Evolutionary conservation across 1,140 invertebrate genomes (phyloP).

Genomic region (Pemphigus obesinymphae): DNA sequence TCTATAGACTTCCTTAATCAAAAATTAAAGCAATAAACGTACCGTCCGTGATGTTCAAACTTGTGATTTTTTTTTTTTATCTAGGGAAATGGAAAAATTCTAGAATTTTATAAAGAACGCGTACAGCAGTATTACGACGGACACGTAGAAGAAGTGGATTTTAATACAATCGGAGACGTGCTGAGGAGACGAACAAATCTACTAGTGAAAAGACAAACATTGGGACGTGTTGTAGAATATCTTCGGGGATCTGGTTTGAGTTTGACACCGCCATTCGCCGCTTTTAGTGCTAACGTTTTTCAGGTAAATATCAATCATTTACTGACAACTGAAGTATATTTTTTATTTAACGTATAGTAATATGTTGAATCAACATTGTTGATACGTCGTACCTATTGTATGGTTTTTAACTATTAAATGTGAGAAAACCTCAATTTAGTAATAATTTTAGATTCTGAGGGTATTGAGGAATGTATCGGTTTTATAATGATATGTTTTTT

Average conservation of each 20-base stretch:
- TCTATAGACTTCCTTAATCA: no score
- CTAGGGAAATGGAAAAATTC: slow-evolving; percentile 64
- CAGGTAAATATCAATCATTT: slow-evolving; percentile 59
- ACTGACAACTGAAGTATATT: no score
- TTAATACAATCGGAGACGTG: slow-evolving; percentile 70
- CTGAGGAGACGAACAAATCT: slow-evolving; percentile 71
- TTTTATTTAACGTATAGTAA: no score
- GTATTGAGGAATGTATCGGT: no score
- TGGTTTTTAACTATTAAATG: no score
- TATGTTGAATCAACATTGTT: no score
- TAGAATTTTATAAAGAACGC: slow-evolving; percentile 79
- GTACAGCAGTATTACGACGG: slow-evolving; percentile 79
- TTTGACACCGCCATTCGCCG: slow-evolving; percentile 67
- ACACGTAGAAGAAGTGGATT: slow-evolving; percentile 75
- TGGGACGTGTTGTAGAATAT: slow-evolving; percentile 69
- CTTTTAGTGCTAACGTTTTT: slow-evolving; percentile 73
- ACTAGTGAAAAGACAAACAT: slow-evolving; percentile 70
- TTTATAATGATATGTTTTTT: no score
- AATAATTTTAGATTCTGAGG: no score
- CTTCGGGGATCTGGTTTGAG: slow-evolving; percentile 65
- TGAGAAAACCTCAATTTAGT: no score
- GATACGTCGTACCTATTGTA: no score
- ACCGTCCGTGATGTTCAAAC: no score
- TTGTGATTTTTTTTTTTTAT: slow-evolving; percentile 24
- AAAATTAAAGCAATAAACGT: no score